A percentile compares a stretch with the other conserved stretches of the same genome.
These are phyloP conservation scores for Ephialtes manifestator DNA, from an alignment of 2,888 invertebrate species.

Conservation along the genomic window DNA sequence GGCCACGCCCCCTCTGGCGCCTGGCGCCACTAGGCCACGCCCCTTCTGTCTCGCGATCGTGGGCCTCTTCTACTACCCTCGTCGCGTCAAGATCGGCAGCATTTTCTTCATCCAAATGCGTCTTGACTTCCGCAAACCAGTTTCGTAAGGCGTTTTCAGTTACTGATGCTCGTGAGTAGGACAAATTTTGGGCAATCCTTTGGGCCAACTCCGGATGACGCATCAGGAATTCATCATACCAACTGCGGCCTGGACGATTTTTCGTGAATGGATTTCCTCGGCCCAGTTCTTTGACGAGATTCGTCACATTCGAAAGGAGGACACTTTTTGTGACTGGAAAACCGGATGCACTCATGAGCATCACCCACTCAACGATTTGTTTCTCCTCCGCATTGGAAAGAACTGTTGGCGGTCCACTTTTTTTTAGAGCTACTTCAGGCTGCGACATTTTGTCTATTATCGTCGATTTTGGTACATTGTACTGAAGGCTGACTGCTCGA, in stretches of 20 bases:
- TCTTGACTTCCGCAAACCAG: slow-evolving; percentile 35
- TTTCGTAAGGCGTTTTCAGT: slow-evolving; percentile 31
- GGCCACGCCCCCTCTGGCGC: no score
- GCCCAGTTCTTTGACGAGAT: slow-evolving; percentile 53
- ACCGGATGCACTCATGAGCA: slow-evolving; percentile 24
- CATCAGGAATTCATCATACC: slow-evolving; percentile 62
- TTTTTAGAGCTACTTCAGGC: slow-evolving; percentile 10
- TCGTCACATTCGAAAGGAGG: slow-evolving; percentile 68
- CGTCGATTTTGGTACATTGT: no score
- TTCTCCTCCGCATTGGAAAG: slow-evolving; percentile 22
- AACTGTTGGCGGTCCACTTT: slow-evolving; percentile 30
- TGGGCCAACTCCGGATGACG: slow-evolving; percentile 42
- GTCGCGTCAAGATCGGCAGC: slow-evolving; percentile 22
- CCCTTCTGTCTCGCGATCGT: no score
- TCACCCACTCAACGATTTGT: slow-evolving; percentile 15
- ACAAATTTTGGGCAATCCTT: slow-evolving; percentile 40
- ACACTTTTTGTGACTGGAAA: slow-evolving; percentile 44
- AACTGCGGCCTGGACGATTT: slow-evolving; percentile 65
- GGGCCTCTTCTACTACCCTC: no score
- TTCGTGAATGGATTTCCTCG: slow-evolving; percentile 66
- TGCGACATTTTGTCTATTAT: no score
- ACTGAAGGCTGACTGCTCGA: no score
- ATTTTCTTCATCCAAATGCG: slow-evolving; percentile 14
- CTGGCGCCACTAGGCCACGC: no score
- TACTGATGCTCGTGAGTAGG: slow-evolving; percentile 22